A percentile compares a stretch with the other conserved stretches of the same genome.
Conservation (phyloP, 2,113 vertebrate species). For the Pantherophis guttatus region DNA sequence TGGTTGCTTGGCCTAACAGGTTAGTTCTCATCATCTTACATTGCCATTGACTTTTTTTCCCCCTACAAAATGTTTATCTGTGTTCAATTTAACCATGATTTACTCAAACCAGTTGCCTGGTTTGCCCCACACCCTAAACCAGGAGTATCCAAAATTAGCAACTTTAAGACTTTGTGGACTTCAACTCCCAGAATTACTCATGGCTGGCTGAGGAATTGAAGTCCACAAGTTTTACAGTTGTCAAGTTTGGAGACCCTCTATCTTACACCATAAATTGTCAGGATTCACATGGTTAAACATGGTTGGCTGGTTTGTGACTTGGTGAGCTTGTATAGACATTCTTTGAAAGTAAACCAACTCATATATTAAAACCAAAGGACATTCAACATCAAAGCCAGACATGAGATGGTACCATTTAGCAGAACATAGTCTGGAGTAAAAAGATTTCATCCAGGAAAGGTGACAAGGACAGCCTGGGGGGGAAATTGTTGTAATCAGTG, state of each 20-base stretch:
- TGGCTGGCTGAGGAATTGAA: background rate
- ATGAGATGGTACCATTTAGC: background rate
- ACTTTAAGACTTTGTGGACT: background rate
- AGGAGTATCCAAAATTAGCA: background rate
- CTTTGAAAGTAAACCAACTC: background rate
- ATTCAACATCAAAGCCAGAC: background rate
- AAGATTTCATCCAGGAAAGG: background rate
- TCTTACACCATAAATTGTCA: background rate
- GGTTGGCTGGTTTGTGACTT: background rate
- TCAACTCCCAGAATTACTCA: background rate
- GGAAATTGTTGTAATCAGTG: too few relatives aligned
- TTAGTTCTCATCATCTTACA: background rate
- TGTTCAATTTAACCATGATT: background rate
- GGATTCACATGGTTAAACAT: background rate
- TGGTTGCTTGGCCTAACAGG: background rate
- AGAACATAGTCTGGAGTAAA: background rate
- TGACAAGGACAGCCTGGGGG: background rate
- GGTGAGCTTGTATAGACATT: background rate
- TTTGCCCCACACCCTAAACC: background rate
- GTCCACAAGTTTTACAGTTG: background rate
- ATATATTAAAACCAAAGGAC: background rate
- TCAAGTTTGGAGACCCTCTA: background rate
- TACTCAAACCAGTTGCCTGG: background rate
- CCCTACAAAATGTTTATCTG: background rate
- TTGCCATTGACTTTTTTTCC: background rate